Base-by-base conservation (phyloP, 2,797 vertebrate genomes). In the Graptemys geographica region DNA sequence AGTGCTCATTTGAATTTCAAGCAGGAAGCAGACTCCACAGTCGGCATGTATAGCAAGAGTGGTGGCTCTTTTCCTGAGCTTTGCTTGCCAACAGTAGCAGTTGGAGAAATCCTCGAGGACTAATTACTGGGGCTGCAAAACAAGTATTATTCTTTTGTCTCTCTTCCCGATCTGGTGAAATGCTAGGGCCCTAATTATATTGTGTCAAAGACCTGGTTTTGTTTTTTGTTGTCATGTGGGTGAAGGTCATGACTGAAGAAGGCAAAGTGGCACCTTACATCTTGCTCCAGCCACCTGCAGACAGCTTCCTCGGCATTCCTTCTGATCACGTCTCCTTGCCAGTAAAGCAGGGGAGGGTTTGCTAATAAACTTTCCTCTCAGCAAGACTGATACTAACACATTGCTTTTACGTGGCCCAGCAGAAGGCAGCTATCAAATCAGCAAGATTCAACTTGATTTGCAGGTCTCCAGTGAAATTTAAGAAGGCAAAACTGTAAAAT, bases 1-100 rank as follows among this genome's bases (percentile, higher is more conserved):
- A 51, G 78, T 88, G 78, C 97, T 98, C 95, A 98, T 98, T 98
- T 98, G 98, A 98, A 98, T 99, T 98, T 98, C 98, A 98, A 98
- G 97, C 96, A 98, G 98, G 96, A 97, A 97, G 86, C 92, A 19
- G 44, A 79, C 96, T 98, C 93, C n/a, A n/a, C 53, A 57, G 93
- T 97, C 55, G 0, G 95, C 44, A 0, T 90, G 90, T 93, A 91
- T 55, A 91, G 96, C 89, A 93, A 96, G 95, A 94, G 82, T 55
- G 95, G 97, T 72, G 89, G 93, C 93, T 96, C 94, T 96, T 97
- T 97, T 96, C 86, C 88, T 81, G 69, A 93, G 84, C 91, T 96
- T 74, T 97, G 89, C 87, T 97, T 97, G 96, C 97, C 97, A 97
- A 96, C 72, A 89, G 76, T 51, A 97, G 93, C 97, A 97, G 96